Conservation (phyloP, 2,888 invertebrate species). For the Plusia festucae region DNA sequence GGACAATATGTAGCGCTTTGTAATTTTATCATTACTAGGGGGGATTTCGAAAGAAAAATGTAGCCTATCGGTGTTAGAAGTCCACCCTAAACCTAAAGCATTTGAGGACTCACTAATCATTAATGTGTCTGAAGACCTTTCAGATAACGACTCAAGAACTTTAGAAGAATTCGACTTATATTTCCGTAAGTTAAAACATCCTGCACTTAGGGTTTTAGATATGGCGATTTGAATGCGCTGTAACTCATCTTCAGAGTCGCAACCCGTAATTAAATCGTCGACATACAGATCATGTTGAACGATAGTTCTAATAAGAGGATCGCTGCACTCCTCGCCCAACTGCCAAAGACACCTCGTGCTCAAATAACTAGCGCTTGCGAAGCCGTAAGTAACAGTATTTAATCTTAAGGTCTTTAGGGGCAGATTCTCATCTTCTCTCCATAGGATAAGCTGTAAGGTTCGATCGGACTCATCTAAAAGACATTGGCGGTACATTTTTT, state of each 20-base stretch:
- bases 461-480: background rate
- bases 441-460: constrained; percentile 5
- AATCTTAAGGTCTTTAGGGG: background rate
- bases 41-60: constrained; percentile 7
- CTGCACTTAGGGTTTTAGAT: background rate
- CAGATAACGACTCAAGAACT: too few species aligned
- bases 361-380: constrained; percentile 6
- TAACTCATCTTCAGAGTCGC: constrained; percentile 4
- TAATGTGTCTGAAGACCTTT: too few species aligned
- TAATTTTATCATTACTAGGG: background rate
- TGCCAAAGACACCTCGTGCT: constrained; percentile 1
- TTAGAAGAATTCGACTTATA: constrained; percentile 10
- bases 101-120: too few species aligned
- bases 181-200: constrained; percentile 5
- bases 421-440: constrained; percentile 3
- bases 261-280: constrained; percentile 6
- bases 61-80: too few species aligned
- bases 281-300: constrained; percentile 2
- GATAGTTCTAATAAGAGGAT: constrained; percentile 5
- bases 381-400: too few species aligned
- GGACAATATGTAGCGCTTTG: constrained; percentile 5
- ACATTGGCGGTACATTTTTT: background rate
- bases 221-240: background rate
- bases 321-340: background rate
- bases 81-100: too few species aligned